phyloP scores from a whole-genome alignment of 2,888 invertebrate genomes.

The Drosophila anceps region DNA sequence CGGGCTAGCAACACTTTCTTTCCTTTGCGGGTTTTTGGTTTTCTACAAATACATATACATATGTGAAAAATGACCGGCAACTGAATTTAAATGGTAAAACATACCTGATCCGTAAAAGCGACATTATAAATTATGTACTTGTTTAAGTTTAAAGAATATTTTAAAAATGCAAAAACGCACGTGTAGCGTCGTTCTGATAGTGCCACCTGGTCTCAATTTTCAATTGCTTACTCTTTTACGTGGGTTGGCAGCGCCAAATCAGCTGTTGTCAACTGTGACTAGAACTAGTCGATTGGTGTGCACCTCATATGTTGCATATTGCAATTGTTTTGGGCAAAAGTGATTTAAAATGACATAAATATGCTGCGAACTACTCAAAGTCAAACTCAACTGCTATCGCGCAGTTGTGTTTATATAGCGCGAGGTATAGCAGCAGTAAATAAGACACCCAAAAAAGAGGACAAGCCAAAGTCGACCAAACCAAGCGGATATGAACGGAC shows the following conservation, averaged over 20 bases:
- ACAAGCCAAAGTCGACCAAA: conserved; percentile 28
- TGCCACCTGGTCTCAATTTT: conserved; percentile 12
- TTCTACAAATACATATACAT: conserved; percentile 86
- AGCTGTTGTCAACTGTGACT: conserved; percentile 19
- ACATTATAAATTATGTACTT: conserved; percentile 71
- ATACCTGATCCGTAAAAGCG: conserved; percentile 84
- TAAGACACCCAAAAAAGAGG: conserved; percentile 15
- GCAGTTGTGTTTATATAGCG: conserved; percentile 28
- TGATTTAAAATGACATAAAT: conserved; percentile 35
- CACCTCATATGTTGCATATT: conserved; percentile 37
- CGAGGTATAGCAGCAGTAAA: conserved; percentile 38
- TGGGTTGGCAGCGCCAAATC: conserved; percentile 35
- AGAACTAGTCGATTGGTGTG: conserved; percentile 14
- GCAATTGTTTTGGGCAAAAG: background rate
- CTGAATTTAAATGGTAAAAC: background rate
- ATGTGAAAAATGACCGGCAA: conserved; percentile 61
- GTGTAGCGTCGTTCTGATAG: conserved; percentile 51
- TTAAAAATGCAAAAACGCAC: conserved; percentile 46
- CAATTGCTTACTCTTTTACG: background rate
- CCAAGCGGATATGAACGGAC: conserved; percentile 29
- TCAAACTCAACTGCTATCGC: conserved; percentile 39
- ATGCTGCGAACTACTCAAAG: conserved; percentile 63
- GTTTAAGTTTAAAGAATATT: conserved; percentile 12
- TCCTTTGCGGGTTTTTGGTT: conserved; percentile 95
- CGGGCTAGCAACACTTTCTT: conserved; percentile 92